Percentiles rank a stretch among this genome's conserved stretches.
These are phyloP conservation scores for Hemibagrus wyckioides DNA, from an alignment of 2,113 vertebrate genomes.

Conservation along the genomic window DNA sequence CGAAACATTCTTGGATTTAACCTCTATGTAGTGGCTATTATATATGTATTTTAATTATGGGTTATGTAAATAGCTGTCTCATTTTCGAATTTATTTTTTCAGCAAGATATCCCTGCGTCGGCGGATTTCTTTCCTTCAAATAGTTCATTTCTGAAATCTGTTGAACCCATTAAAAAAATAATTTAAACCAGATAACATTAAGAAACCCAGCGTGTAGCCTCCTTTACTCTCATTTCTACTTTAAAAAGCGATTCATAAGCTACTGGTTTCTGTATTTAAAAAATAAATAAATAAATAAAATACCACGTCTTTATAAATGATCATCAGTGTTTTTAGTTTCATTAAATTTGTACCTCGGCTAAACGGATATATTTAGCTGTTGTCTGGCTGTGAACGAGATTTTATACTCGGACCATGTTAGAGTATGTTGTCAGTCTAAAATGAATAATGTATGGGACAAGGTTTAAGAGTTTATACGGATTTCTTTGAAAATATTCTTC, in stretches of 20 bases:
- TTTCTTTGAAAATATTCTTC: constrained; percentile 74
- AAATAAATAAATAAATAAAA: neutral
- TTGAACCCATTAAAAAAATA: neutral
- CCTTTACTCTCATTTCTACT: neutral
- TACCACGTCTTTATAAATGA: constrained; percentile 39
- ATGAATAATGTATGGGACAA: constrained; percentile 77
- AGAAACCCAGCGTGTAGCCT: neutral
- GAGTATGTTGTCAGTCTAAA: constrained; percentile 73
- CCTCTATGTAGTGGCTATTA: neutral
- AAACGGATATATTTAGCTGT: constrained; percentile 74
- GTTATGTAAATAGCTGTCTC: neutral
- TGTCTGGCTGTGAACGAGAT: constrained; percentile 67
- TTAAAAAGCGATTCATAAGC: constrained; percentile 14
- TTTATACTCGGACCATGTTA: constrained; percentile 63
- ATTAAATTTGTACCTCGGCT: constrained; percentile 76
- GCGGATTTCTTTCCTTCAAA: neutral
- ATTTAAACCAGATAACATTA: neutral
- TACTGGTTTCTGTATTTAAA: neutral
- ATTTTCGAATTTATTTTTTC: neutral
- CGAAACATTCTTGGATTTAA: neutral
- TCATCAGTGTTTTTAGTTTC: constrained; percentile 67
- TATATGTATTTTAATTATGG: too few relatives aligned
- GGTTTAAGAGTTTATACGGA: constrained; percentile 69
- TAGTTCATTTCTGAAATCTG: neutral
- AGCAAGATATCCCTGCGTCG: neutral